Percentiles rank a stretch among this genome's conserved stretches.
Conservation (phyloP, 2,113 vertebrate genomes). For the Edolisoma coerulescens region DNA sequence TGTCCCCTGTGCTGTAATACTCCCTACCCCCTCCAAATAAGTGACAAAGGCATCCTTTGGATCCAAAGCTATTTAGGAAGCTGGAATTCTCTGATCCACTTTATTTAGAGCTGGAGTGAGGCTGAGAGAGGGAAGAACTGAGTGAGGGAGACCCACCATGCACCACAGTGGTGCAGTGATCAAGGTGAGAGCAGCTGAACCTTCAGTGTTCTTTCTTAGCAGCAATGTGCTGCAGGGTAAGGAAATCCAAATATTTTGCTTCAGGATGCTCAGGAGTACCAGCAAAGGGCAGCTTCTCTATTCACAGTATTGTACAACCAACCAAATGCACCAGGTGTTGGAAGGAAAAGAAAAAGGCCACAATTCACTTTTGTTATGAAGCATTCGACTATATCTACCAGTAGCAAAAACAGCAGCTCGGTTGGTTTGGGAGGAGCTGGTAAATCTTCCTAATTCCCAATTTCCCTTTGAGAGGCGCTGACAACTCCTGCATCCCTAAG, state of each 20-base stretch:
- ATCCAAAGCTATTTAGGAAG: neutral
- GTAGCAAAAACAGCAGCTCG: conserved; percentile 5
- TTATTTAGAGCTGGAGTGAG: neutral
- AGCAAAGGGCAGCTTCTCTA: neutral
- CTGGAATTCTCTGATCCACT: neutral
- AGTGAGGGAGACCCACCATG: neutral
- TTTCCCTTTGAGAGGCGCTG: conserved; percentile 58
- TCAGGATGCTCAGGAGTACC: neutral
- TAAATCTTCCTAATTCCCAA: conserved; percentile 48
- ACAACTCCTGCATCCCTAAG: neutral
- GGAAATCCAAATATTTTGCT: neutral
- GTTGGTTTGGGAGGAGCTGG: conserved; percentile 42
- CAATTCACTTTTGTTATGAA: neutral
- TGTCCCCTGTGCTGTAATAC: neutral
- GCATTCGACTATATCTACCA: neutral
- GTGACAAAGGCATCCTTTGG: neutral
- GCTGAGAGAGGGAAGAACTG: neutral
- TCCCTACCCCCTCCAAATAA: neutral
- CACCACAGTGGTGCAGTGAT: neutral
- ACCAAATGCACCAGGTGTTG: neutral
- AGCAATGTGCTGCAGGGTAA: neutral
- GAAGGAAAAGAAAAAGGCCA: neutral
- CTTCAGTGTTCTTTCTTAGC: neutral
- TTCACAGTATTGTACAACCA: neutral
- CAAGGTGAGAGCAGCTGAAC: neutral